A percentile compares a stretch with the other conserved stretches of the same genome.
Conservation (phyloP, 2,113 vertebrate genomes). For the Siphamia tubifer region DNA sequence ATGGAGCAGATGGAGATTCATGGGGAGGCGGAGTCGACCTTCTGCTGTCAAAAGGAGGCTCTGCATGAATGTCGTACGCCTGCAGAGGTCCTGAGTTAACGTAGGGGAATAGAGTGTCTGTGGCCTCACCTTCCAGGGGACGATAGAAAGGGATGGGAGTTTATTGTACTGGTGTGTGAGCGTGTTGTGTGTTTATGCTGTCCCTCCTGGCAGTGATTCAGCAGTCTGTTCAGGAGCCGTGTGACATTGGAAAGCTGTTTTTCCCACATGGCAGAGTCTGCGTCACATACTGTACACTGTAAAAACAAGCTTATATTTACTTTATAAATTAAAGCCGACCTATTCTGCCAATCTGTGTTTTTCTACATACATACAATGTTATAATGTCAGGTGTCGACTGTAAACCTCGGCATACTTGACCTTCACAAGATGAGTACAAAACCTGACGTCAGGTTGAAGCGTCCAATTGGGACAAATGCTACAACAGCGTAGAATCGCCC, state of each 20-base stretch:
- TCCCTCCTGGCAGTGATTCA: slow-evolving; percentile 58
- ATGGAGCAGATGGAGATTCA: slow-evolving; percentile 48
- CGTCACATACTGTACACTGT: slow-evolving; percentile 7
- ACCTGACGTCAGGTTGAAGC: no score
- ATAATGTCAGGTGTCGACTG: no score
- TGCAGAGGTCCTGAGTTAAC: not conserved
- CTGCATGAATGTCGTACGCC: slow-evolving; percentile 24
- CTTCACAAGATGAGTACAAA: no score
- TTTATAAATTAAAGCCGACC: no score
- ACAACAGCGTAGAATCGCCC: no score
- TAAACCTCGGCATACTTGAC: no score
- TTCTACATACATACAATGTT: no score
- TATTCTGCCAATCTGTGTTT: no score
- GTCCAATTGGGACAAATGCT: no score
- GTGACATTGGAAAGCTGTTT: slow-evolving; percentile 44
- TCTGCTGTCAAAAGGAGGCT: slow-evolving; percentile 28
- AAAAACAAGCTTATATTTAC: no score
- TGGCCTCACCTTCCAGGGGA: no score
- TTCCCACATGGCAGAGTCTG: slow-evolving; percentile 11
- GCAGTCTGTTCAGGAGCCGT: slow-evolving; percentile 40
- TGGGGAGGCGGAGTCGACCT: slow-evolving; percentile 6
- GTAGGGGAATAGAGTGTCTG: no score
- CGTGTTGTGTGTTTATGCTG: not conserved
- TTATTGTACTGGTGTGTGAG: slow-evolving; percentile 17
- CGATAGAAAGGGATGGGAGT: not conserved